Evolutionary conservation across 64 coral and sea anemone genomes (phyloP).

Genomic region (Catalaphyllia jardinei): DNA sequence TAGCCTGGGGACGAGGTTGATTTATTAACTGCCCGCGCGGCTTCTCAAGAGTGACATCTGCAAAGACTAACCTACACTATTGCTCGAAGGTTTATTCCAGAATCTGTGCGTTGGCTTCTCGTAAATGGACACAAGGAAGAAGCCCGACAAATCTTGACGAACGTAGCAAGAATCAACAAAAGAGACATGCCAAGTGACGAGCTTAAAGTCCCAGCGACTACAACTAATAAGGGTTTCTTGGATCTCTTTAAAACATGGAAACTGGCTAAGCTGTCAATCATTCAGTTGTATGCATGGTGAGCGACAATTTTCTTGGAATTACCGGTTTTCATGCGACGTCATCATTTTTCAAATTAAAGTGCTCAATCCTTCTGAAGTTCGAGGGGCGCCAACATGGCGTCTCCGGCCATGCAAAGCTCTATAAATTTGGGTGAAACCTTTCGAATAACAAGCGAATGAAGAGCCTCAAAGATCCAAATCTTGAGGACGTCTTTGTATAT

Average conservation of each 20-base stretch:
- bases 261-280: slow-evolving; percentile 44
- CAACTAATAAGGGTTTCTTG: slow-evolving; percentile 55
- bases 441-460: too few relatives aligned
- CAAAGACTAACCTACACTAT: background rate
- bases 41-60: too few relatives aligned
- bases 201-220: slow-evolving; percentile 52
- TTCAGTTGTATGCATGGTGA: slow-evolving; percentile 86
- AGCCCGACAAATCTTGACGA: slow-evolving; percentile 61
- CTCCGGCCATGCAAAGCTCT: too few relatives aligned
- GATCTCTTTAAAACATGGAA: slow-evolving; percentile 72
- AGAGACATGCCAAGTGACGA: slow-evolving; percentile 71
- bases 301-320: background rate
- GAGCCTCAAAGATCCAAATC: too few relatives aligned
- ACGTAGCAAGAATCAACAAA: slow-evolving; percentile 79
- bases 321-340: too few relatives aligned
- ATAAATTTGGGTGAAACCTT: too few relatives aligned
- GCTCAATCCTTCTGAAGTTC: too few relatives aligned
- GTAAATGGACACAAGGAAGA: slow-evolving; percentile 68
- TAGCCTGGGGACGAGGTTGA: too few relatives aligned
- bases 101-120: slow-evolving; percentile 90
- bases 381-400: too few relatives aligned
- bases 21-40: too few relatives aligned
- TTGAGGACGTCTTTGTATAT: too few relatives aligned
- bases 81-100: slow-evolving; percentile 69
- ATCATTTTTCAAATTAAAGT: too few relatives aligned